phyloP scores from a whole-genome alignment of 1,140 invertebrate species.

The Ceratosolen solmsi region DNA sequence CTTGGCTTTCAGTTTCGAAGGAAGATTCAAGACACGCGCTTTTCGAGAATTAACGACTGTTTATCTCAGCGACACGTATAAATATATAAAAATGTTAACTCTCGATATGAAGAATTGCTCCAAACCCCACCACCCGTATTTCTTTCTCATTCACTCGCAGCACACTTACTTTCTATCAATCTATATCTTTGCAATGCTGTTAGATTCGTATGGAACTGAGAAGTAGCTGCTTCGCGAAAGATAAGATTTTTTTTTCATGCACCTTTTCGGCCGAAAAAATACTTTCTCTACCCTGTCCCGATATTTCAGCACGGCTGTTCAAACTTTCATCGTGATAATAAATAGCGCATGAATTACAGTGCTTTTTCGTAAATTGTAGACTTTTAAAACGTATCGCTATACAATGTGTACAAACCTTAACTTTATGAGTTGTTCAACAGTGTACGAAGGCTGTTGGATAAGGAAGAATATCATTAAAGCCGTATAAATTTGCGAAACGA shows the following conservation, averaged over 20 bases:
- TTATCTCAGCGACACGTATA: conserved; percentile 48
- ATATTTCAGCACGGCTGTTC: conserved; percentile 41
- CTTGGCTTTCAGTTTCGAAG: neutral
- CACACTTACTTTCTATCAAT: no score
- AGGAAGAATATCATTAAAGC: neutral
- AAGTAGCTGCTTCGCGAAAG: conserved; percentile 35
- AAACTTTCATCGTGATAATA: conserved; percentile 44
- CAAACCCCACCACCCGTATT: no score
- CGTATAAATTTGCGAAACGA: neutral
- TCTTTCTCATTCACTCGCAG: neutral
- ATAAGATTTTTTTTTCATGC: conserved; percentile 32
- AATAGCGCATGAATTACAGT: conserved; percentile 38
- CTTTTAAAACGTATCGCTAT: conserved; percentile 21
- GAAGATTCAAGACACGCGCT: conserved; percentile 34
- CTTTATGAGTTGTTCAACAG: conserved; percentile 9
- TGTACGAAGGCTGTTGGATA: neutral
- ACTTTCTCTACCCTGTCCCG: neutral
- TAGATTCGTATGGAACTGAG: neutral
- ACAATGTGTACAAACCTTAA: conserved; percentile 24
- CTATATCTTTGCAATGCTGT: no score
- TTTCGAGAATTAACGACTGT: conserved; percentile 48
- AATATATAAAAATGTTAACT: conserved; percentile 38
- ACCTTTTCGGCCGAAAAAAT: conserved; percentile 6
- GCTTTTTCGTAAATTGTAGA: conserved; percentile 6
- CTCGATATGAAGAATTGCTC: neutral